A percentile compares a stretch with the other conserved stretches of the same genome.
Evolutionary conservation across 2,113 vertebrate species (phyloP).

Genomic region (Nibea coibor): DNA sequence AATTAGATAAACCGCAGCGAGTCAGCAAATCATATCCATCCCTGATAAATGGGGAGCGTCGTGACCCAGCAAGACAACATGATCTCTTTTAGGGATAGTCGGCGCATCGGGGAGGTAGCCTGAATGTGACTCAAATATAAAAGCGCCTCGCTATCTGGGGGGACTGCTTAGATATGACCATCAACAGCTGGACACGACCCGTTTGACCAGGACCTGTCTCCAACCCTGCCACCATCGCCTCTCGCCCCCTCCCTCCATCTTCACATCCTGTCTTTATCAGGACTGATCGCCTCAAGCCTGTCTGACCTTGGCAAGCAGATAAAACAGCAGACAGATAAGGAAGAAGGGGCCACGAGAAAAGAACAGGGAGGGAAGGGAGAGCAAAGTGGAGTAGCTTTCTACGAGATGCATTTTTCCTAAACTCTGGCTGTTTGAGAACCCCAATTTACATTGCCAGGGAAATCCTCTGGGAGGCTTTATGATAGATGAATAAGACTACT

Average conservation of each 20-base stretch:
- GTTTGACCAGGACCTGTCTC: constrained; percentile 55
- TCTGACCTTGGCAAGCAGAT: constrained; percentile 82
- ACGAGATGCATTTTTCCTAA: constrained; percentile 62
- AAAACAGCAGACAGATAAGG: constrained; percentile 76
- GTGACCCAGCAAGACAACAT: constrained; percentile 32
- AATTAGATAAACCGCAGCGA: constrained; percentile 51
- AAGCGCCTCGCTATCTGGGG: constrained; percentile 37
- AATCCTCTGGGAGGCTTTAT: constrained; percentile 79
- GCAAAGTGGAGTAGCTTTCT: constrained; percentile 39
- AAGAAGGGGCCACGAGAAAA: constrained; percentile 27
- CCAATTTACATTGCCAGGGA: constrained; percentile 73
- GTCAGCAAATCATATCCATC: constrained; percentile 40
- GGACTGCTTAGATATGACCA: constrained; percentile 54
- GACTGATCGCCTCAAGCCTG: constrained; percentile 76
- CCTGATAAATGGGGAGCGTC: constrained; percentile 41
- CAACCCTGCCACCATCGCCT: constrained; percentile 13
- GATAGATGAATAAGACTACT: constrained; percentile 79
- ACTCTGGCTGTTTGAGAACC: constrained; percentile 67
- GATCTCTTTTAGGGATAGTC: constrained; percentile 35
- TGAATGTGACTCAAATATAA: constrained; percentile 49
- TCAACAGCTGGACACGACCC: constrained; percentile 53
- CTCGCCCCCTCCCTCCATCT: constrained; percentile 19
- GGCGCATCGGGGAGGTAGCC: constrained; percentile 8
- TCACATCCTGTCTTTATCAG: constrained; percentile 75
- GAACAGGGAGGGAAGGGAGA: constrained; percentile 10